Evolutionary conservation across 2,113 vertebrate genomes (phyloP).

Genomic region (Addax nasomaculatus): DNA sequence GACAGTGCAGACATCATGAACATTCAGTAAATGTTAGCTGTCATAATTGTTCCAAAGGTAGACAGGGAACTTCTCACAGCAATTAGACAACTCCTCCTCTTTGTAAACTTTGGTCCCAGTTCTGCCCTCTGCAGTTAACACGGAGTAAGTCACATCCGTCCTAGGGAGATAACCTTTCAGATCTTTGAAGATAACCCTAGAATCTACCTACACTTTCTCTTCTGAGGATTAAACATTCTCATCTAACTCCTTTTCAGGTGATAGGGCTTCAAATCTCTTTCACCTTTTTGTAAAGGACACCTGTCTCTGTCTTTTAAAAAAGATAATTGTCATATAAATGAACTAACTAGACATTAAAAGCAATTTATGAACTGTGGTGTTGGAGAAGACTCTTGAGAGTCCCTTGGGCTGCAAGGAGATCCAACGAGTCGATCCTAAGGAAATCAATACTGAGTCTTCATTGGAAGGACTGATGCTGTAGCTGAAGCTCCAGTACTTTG

Average conservation of each 20-base stretch:
- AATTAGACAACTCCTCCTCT: not conserved
- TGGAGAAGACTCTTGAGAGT: not conserved
- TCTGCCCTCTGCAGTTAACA: constrained; percentile 20
- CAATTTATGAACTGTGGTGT: not conserved
- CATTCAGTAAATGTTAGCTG: not conserved
- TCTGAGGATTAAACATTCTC: not conserved
- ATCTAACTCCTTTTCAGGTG: not conserved
- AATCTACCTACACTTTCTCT: not conserved
- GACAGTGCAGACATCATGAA: not conserved
- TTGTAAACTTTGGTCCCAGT: not conserved
- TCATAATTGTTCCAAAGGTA: not conserved
- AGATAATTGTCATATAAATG: not conserved
- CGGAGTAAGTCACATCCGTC: not conserved
- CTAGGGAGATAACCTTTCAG: not conserved
- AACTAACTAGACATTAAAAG: not conserved
- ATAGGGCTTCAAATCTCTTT: not conserved
- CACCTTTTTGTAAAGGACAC: not conserved
- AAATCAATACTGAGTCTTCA: not conserved
- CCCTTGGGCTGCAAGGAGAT: not conserved
- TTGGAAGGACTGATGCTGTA: not conserved
- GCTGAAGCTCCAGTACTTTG: not conserved
- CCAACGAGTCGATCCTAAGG: not conserved
- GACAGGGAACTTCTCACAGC: not conserved
- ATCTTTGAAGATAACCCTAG: not conserved
- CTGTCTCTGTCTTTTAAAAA: not conserved